Evolutionary conservation across 2,113 vertebrate genomes (phyloP), one percentile per base, ranked within the genome.

Genomic region (Emydura subglobosa): DNA sequence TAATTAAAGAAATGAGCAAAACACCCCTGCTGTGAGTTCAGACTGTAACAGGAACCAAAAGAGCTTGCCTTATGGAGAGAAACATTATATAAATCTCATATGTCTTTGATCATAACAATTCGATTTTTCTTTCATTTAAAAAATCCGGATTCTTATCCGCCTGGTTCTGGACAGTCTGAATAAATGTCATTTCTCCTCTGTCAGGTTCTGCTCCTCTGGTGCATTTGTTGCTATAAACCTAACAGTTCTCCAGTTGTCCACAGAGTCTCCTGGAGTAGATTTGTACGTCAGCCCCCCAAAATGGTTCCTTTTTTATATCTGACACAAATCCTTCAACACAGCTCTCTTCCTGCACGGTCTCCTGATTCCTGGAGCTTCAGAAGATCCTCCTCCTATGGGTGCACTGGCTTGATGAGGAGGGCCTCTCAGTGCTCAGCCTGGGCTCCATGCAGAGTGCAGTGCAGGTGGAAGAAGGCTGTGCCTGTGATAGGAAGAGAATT

Each of bases 111-210:
- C 27, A 68, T 27, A 92, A 91, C 16, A 86, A 87, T 59, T 90
- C 59, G 81, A 95, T 96, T 95, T 85, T 8, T 34, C 85, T 79
- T 89, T 87, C 92, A 97, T 91, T 61, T 55, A 87, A 93, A 86
- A 84, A 87, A 81, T 76, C 92, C 85, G 14, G 4, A 55, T 91
- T 84, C 83, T 89, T 83, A 61, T 79, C 86, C 53, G 86, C 57
- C 65, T 91, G 4, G 39, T 68, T 49, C 76, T 84, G 47, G 85
- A 82, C 53, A 25, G 2, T 14, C 72, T 34, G 82, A 19, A 89
- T 79, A 95, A 94, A 76, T 51, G 5, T 7, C 42, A 3, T 21
- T 65, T 80, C 82, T 74, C 31, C 54, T 4, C 54, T 21, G 22
- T 39, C 72, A 92, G 59, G 50, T 79, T 22, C 44, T 51, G 34